These are phyloP conservation scores for Eupithecia exiguata DNA, from an alignment of 2,888 invertebrate species.

Conservation along the genomic window DNA sequence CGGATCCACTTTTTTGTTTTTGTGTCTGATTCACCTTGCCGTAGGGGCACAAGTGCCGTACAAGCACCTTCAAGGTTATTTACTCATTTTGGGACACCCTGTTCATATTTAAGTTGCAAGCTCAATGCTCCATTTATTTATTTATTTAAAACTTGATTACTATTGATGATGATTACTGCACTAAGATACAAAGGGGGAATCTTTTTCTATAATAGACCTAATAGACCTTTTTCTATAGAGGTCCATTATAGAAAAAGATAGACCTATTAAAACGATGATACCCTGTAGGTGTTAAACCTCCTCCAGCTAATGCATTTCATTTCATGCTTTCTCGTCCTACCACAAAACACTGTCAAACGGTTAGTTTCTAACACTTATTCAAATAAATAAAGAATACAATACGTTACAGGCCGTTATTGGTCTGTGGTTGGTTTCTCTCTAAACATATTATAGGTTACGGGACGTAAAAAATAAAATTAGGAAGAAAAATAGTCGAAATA, in stretches of 20 bases:
- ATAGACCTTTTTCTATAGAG: too few relatives aligned
- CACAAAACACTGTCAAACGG: conserved; percentile 32
- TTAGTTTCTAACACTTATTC: conserved; percentile 40
- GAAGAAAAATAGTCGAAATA: not conserved
- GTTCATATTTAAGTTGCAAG: too few relatives aligned
- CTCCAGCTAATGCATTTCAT: conserved; percentile 10
- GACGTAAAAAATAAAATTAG: not conserved
- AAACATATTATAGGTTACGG: conserved; percentile 23
- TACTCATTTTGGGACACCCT: too few relatives aligned
- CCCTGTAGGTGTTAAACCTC: conserved; percentile 5
- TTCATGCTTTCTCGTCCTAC: conserved; percentile 35
- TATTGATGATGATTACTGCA: too few relatives aligned
- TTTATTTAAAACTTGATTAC: too few relatives aligned
- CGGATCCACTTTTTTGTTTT: too few relatives aligned
- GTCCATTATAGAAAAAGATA: not conserved
- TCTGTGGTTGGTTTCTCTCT: conserved; percentile 60
- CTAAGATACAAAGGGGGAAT: too few relatives aligned
- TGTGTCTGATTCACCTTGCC: too few relatives aligned
- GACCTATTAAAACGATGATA: not conserved
- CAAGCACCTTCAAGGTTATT: too few relatives aligned
- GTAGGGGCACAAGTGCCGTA: too few relatives aligned
- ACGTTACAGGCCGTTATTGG: conserved; percentile 50
- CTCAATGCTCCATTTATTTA: too few relatives aligned
- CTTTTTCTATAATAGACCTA: too few relatives aligned
- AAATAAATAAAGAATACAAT: conserved; percentile 51